Conservation (phyloP, 2,888 invertebrate genomes). For the Chymomyza fuscimana region DNA sequence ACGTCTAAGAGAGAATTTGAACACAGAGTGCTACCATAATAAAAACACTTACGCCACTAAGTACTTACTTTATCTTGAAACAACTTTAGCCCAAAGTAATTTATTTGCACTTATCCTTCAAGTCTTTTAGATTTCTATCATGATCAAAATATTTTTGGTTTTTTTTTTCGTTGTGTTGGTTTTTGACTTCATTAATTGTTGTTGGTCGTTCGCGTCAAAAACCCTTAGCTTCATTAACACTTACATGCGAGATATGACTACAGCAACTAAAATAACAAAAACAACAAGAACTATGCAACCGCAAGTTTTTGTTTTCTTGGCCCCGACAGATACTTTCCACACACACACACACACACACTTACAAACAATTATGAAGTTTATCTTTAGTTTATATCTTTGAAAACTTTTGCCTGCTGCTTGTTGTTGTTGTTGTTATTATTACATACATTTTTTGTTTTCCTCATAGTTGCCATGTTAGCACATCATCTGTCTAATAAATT, state of each 20-base stretch:
- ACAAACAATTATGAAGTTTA: conserved; percentile 70
- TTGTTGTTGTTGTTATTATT: not conserved
- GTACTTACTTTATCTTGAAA: not conserved
- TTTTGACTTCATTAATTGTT: conserved; percentile 8
- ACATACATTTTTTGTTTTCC: conserved; percentile 11
- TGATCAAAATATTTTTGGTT: not conserved
- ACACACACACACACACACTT: conserved; percentile 11
- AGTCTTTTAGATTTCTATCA: not conserved
- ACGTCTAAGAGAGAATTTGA: not conserved
- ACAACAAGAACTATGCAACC: conserved; percentile 27
- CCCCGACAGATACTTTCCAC: not conserved
- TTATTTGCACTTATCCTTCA: not conserved
- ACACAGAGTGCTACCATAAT: not conserved
- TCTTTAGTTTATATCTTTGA: conserved; percentile 46
- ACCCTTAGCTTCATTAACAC: conserved; percentile 73
- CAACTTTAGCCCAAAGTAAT: not conserved
- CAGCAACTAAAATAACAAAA: conserved; percentile 10
- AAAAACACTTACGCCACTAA: not conserved
- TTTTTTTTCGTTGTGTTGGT: not conserved
- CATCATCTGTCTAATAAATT: conserved; percentile 69
- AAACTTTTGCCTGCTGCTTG: conserved; percentile 6
- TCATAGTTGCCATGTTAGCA: conserved; percentile 50
- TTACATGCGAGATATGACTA: conserved; percentile 67
- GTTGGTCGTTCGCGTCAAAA: conserved; percentile 42
- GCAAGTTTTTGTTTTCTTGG: conserved; percentile 31